Conservation (phyloP, 2,113 vertebrate species). For the Spilogale gracilis region DNA sequence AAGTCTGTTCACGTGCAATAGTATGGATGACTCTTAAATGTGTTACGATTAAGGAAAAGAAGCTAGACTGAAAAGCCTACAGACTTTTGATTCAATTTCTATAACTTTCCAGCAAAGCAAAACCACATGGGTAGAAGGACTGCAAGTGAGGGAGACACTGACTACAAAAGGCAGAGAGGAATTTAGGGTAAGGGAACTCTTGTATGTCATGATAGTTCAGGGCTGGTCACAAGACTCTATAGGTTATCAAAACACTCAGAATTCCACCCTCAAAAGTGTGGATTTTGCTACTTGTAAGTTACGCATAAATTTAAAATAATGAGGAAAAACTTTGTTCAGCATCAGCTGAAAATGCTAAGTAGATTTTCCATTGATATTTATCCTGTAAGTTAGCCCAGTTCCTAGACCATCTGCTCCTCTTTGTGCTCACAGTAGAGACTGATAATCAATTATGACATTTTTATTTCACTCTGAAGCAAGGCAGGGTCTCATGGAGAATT, state of each 20-base stretch:
- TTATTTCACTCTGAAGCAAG: neutral
- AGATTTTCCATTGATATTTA: neutral
- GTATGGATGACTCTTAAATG: neutral
- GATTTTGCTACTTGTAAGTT: neutral
- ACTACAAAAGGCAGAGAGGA: accelerated
- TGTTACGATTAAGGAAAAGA: neutral
- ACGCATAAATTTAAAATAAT: constrained; percentile 16
- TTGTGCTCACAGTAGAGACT: neutral
- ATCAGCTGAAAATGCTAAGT: neutral
- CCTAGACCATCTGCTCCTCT: neutral
- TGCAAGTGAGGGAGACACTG: neutral
- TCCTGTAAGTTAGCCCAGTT: neutral
- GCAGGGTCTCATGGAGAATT: neutral
- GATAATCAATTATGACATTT: neutral
- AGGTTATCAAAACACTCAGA: neutral
- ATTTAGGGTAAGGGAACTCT: accelerated
- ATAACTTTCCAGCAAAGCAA: neutral
- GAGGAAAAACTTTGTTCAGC: neutral
- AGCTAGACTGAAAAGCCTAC: neutral
- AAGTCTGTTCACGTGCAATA: neutral
- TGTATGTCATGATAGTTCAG: neutral
- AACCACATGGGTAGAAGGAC: neutral
- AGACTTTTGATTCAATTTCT: neutral
- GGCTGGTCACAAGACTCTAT: neutral
- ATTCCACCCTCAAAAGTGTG: neutral